Base-by-base conservation (phyloP, 53 echinoderm and acorn worm species). In the Patiria pectinifera region DNA sequence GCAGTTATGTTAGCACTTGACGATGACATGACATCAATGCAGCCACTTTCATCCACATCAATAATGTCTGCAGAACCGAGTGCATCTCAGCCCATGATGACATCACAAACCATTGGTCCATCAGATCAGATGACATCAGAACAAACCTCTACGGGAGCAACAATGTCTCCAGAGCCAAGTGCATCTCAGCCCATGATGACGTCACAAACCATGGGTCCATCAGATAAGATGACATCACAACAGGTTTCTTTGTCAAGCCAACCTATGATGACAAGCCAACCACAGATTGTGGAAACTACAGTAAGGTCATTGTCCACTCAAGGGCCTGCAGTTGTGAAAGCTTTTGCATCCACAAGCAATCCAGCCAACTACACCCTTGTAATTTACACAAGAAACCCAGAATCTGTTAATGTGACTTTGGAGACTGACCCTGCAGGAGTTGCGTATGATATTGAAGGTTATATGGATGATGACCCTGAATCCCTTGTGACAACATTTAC, bases 341-440 rank as follows among this genome's bases (percentile, higher is more conserved):
- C 53, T 53, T 53, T 53, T 53, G 53, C 53, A 5, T 53, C 53
- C 0, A 53, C 53, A 2, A 5, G 8, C 0, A 1, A 0, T 53
- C 53, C 80, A 19, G 89, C 89, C 11, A 89, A 79, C 16, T 89
- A 75, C 10, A 78, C 89, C 4, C 45, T 89, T n/a, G 66, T n/a
- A 9, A 21, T 89, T 45, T 89, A 62, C n/a, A 79, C 89, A 19
- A 79, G 66, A 62, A 44, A 89, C 46, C 80, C 89, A 45, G 69
- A 78, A 72, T 71, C 72, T 47, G 86, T 48, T 2, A 86, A 86
- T 71, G 49, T 86, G 7, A 72, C n/a, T 22, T n/a, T 48, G 2
- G 49, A 21, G 53, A 86, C 86, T 71, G 22, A 14, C 8, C 86
- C 86, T n/a, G 71, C 19, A 4, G 74, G 53, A 47, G 72, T 45